Evolutionary conservation across 1,140 invertebrate genomes (phyloP), one percentile per base, ranked within the genome.

Genomic region (Diplogasteroides magnus): DNA sequence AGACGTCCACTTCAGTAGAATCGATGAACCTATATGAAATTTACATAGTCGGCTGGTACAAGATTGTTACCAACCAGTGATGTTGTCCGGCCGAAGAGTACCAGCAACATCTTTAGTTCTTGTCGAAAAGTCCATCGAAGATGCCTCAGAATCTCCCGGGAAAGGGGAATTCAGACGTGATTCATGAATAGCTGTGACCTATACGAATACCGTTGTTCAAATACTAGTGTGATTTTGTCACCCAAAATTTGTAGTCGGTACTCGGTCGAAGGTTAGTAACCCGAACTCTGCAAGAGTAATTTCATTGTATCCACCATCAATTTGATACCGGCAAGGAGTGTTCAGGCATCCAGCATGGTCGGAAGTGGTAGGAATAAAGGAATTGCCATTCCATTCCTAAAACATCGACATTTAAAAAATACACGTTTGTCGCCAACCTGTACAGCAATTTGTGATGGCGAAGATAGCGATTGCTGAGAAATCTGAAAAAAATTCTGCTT

Each of bases 191-290:
- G 80, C 80, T 6, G 75, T 79, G 2, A 80, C 66, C 77, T 78
- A 31, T 71, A 68, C 19, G 6, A 48, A 63, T 1, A 15, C 15
- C 13, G 19, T 27, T 28, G 68, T 73, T 2, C 28, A 73, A 71
- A 13, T 37, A 25, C 56, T 19, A 19, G 25, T 15, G 26, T n/a
- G 19, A 19, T 62, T 19, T 61, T n/a, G 27, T 59, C 19, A 78
- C 78, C 80, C 79, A 81, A 70, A 82, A 82, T 56, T 82, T 77
- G 73, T 82, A 82, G 29, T 81, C 77, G 6, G 67, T 75, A 13
- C 77, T 76, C 26, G 80, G 77, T 31, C 81, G 73, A 1, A 82
- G 67, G 68, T 82, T 83, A 2, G 81, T 57, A 1, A 82, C 70
- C 70, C 81, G 81, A 14, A 77, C 79, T 68, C 74, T 77, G 65